Evolutionary conservation across 2,797 vertebrate species (phyloP), one percentile per base, ranked within the genome.

Genomic region (Chelidonichthys spinosus): DNA sequence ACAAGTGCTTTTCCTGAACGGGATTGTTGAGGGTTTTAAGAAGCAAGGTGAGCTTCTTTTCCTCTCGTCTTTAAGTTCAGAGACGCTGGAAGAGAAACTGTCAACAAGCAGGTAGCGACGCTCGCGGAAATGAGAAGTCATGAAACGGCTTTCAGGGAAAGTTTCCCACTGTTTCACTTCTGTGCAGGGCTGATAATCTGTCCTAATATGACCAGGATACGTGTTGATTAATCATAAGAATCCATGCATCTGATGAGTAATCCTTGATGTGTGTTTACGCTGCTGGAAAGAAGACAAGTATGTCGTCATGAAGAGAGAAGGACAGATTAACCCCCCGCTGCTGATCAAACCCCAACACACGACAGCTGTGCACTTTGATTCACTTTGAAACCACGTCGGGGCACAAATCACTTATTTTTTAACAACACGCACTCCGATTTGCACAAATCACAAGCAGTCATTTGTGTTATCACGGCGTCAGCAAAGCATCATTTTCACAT

Each of bases 251-350:
- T 69, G n/a, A 17, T 59, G 33, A 68, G 53, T 68, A 64, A 77
- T 83, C 70, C 70, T 35, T 71, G 39, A 47, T 66, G 71, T 61
- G 25, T 42, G 32, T 65, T 83, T 63, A 14, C n/a, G n/a, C 53
- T 6, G 32, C 54, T 47, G 43, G 6, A 55, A 54, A 53, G 68
- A 73, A 68, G 63, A 73, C 72, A 59, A 43, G 55, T n/a, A 54
- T 11, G 65, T 61, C 78, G 73, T 65, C 55, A 74, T 44, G 35
- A 56, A 14, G 15, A 75, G 58, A 74, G 49, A 71, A 77, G 68
- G 81, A 74, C 74, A 70, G 73, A 84, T 86, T 82, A 83, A 47
- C 72, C 76, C 68, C 85, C 87, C 10, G 76, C 89, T 79, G 83
- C 42, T 67, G 65, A 83, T 87, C 82, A 86, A 80, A 84, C 74